Conservation (phyloP, 2,797 vertebrate species). For the Lates japonicus region DNA sequence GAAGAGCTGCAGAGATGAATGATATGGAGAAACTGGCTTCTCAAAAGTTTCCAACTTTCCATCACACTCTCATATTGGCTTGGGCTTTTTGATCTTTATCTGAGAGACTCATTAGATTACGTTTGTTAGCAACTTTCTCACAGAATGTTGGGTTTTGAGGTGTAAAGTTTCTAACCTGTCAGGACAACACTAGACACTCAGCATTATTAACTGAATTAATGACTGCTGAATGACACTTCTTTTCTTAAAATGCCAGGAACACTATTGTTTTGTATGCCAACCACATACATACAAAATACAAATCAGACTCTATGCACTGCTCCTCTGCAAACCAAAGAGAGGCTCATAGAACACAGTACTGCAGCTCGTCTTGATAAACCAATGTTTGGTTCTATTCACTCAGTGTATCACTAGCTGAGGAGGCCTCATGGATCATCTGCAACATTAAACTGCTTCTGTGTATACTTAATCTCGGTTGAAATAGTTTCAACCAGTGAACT, state of each 20-base stretch:
- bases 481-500: no score
- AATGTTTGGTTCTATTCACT: neutral
- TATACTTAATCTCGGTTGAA: no score
- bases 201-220: neutral
- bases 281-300: neutral
- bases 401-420: neutral
- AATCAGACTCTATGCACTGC: neutral
- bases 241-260: neutral
- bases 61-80: neutral
- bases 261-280: neutral
- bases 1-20: neutral
- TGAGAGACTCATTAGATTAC: neutral
- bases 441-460: no score
- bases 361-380: neutral
- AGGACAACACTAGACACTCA: neutral
- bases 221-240: neutral
- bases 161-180: neutral
- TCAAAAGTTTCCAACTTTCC: neutral
- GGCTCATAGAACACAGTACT: neutral
- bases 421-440: neutral
- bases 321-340: neutral
- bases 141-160: neutral
- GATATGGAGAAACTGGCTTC: neutral
- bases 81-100: conserved; percentile 7
- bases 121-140: neutral